These are phyloP conservation scores for Kryptopterus vitreolus DNA, from an alignment of 2,797 vertebrate species.

Conservation along the genomic window DNA sequence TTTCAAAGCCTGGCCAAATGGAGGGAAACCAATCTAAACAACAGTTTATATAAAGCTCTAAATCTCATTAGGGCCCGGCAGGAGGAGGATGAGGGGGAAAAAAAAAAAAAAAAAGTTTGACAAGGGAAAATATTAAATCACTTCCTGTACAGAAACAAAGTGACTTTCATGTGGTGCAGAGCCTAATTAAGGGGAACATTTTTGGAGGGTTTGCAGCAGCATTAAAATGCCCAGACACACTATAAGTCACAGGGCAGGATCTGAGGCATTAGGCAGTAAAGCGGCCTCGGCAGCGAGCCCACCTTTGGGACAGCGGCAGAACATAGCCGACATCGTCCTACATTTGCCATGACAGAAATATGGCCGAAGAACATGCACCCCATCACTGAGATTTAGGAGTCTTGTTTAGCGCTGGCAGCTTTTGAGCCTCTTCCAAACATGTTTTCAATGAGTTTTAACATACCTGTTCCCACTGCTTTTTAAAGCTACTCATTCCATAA, in stretches of 20 bases:
- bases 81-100: too few relatives aligned
- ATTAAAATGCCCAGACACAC: conserved; percentile 52
- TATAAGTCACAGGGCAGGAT: conserved; percentile 56
- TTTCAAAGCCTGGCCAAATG: conserved; percentile 63
- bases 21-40: conserved; percentile 69
- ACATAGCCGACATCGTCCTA: conserved; percentile 55
- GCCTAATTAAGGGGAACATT: conserved; percentile 65
- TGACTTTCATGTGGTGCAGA: conserved; percentile 65
- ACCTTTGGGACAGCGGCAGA: conserved; percentile 54
- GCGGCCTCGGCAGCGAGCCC: conserved; percentile 49
- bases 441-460: conserved; percentile 53
- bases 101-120: conserved; percentile 64
- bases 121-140: conserved; percentile 67
- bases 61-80: conserved; percentile 66
- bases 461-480: conserved; percentile 36
- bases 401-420: conserved; percentile 54
- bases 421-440: conserved; percentile 53
- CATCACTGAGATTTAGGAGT: conserved; percentile 58
- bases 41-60: conserved; percentile 67
- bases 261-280: conserved; percentile 54
- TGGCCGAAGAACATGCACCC: conserved; percentile 54
- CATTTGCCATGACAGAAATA: conserved; percentile 60
- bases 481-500: conserved; percentile 33
- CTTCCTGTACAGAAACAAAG: conserved; percentile 65
- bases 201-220: conserved; percentile 56